Base-by-base conservation (phyloP, 2,113 vertebrate genomes). In the Saccopteryx leptura region DNA sequence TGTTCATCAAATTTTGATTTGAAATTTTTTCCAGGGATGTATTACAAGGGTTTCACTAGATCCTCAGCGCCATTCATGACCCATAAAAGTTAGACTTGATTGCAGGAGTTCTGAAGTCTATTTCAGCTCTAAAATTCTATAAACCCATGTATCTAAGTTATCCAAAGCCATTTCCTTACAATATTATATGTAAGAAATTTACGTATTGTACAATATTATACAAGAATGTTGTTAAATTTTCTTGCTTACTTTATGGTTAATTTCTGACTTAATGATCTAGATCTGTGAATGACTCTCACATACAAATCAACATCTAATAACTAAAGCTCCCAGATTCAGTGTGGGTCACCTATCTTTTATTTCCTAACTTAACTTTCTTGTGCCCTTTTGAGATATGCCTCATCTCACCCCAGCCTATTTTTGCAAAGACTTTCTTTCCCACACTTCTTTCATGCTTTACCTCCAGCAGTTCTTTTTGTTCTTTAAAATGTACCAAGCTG, bases 41-140 rank as follows among this genome's bases (percentile, higher is more conserved):
- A 79, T 56, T 66, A 66, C 50, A 56, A 54, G 50, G 71, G 11
- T 50, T 72, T 92, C 15, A 60, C 7, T 69, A n/a, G 71, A 39
- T 85, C 24, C 68, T 88, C 33, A 28, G 39, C 74, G 61, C 10
- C 5, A 46, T 63, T 66, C n/a, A 9, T 83, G 33, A 83, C 26
- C 46, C 56, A 63, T 5, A 18, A 23, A 72, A 61, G 24, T 50
- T 81, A 46, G 2, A 24, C 4, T 17, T 19, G 63, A 50, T 79
- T 61, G 33, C 11, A 91, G 52, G 71, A 63, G 5, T 63, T 52
- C 14, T 33, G 12, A n/a, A 95, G 12, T 28, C 33, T 46, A 52
- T 90, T 89, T 81, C n/a, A 60, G 28, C 31, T 93, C 28, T 82
- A 31, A 89, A 71, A 90, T 83, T 76, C 74, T 85, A 26, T 85